These are phyloP conservation scores for Euschistus heros DNA, from an alignment of 1,140 invertebrate species.

Conservation along the genomic window DNA sequence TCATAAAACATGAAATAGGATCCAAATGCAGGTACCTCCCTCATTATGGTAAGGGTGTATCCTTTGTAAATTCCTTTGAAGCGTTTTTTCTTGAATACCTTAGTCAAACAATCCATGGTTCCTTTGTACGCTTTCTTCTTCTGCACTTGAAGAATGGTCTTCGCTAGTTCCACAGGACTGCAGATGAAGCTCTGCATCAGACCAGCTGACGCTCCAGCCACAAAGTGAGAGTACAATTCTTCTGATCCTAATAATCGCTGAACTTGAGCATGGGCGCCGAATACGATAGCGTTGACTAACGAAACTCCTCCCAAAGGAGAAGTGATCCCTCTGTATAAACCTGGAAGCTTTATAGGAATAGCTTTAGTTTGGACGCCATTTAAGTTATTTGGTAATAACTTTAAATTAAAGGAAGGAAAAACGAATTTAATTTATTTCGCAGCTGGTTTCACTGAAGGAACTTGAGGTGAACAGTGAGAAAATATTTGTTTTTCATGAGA, in stretches of 20 bases:
- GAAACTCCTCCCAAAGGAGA: constrained; percentile 78
- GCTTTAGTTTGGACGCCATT: too few relatives aligned
- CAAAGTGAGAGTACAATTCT: constrained; percentile 49
- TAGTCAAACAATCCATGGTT: constrained; percentile 50
- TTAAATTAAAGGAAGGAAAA: too few relatives aligned
- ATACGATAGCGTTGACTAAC: constrained; percentile 79
- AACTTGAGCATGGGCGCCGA: constrained; percentile 77
- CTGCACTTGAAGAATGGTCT: constrained; percentile 65
- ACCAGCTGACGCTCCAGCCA: constrained; percentile 63
- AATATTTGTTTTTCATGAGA: too few relatives aligned
- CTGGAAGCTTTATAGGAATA: constrained; percentile 38
- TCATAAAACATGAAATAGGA: constrained; percentile 67
- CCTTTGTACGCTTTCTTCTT: constrained; percentile 37
- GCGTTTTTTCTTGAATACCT: constrained; percentile 53
- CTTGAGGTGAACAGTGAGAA: too few relatives aligned
- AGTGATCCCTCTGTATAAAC: constrained; percentile 70
- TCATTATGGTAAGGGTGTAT: constrained; percentile 54
- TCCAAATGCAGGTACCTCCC: constrained; percentile 64
- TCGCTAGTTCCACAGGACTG: constrained; percentile 76
- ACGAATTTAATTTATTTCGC: too few relatives aligned
- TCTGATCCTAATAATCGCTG: constrained; percentile 48
- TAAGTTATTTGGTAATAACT: too few relatives aligned
- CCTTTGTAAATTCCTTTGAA: constrained; percentile 61
- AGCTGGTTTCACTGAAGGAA: too few relatives aligned
- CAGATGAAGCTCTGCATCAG: constrained; percentile 69